phyloP scores from a whole-genome alignment of 2,113 vertebrate genomes.

The Stercorarius parasiticus region DNA sequence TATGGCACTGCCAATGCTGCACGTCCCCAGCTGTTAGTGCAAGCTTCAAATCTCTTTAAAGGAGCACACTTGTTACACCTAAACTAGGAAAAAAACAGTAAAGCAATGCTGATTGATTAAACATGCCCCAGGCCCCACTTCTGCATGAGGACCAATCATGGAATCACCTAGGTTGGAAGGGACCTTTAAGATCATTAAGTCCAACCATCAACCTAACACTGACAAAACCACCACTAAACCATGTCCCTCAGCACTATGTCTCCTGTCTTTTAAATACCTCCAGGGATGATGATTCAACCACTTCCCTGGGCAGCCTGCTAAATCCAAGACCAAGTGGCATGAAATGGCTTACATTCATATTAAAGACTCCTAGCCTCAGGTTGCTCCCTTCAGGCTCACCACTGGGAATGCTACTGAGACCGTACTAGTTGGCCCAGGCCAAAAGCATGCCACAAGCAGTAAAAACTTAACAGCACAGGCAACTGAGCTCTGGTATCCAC shows the following conservation, averaged over 20 bases:
- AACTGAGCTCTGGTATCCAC: not conserved
- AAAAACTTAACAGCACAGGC: not conserved
- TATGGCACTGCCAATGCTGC: accelerated
- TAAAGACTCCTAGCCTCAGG: not conserved
- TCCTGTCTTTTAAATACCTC: not conserved
- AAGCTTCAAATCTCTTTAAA: not conserved
- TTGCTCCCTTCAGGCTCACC: not conserved
- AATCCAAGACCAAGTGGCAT: not conserved
- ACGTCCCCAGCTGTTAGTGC: not conserved
- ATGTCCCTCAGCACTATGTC: not conserved
- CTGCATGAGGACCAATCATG: not conserved
- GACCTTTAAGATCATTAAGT: not conserved
- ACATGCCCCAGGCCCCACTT: not conserved
- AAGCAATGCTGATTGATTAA: not conserved
- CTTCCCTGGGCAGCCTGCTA: not conserved
- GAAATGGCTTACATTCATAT: not conserved
- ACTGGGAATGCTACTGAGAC: not conserved
- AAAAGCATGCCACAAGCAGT: not conserved
- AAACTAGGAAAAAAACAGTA: not conserved
- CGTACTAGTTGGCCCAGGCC: not conserved
- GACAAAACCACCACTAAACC: not conserved
- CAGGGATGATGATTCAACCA: not conserved
- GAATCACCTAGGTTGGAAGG: not conserved
- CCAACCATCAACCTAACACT: not conserved
- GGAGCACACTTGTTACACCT: not conserved